Conservation (phyloP, 1,140 invertebrate species). For the Neodiprion virginianus region DNA sequence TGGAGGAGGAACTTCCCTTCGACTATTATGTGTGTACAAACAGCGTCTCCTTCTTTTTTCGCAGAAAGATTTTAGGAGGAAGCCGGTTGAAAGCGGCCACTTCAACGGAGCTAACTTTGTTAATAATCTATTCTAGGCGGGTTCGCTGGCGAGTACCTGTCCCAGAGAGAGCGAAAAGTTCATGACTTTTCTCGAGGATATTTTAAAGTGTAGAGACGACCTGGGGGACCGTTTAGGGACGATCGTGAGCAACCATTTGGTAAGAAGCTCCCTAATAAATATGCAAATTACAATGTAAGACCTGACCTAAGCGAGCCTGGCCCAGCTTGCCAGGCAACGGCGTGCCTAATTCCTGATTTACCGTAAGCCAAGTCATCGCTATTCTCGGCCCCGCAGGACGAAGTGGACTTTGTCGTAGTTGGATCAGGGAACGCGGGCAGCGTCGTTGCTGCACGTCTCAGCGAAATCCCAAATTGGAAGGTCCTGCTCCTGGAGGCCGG, state of each 20-base stretch:
- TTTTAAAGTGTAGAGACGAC: background rate
- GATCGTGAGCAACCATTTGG: background rate
- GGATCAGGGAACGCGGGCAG: slow-evolving; percentile 36
- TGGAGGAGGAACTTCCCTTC: too few species aligned
- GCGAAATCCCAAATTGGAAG: slow-evolving; percentile 56
- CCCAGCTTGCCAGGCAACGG: background rate
- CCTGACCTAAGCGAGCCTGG: background rate
- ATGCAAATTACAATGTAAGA: background rate
- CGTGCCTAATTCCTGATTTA: background rate
- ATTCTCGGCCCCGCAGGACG: background rate
- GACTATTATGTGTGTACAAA: too few species aligned
- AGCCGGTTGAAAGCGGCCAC: too few species aligned
- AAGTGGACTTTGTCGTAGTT: background rate
- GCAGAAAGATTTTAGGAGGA: too few species aligned
- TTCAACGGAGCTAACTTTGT: too few species aligned
- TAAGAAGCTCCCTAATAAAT: background rate
- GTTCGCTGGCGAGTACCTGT: too few species aligned
- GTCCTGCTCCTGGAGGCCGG: slow-evolving; percentile 60
- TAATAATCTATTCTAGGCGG: too few species aligned
- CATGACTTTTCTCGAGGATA: background rate
- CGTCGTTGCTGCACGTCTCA: slow-evolving; percentile 54
- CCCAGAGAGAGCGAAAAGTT: too few species aligned
- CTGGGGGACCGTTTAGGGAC: background rate
- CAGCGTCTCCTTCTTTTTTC: too few species aligned
- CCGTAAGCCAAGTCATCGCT: background rate